A percentile compares a stretch with the other conserved stretches of the same genome.
Evolutionary conservation across 2,888 invertebrate genomes (phyloP).

Genomic region (Lasiommata megera): DNA sequence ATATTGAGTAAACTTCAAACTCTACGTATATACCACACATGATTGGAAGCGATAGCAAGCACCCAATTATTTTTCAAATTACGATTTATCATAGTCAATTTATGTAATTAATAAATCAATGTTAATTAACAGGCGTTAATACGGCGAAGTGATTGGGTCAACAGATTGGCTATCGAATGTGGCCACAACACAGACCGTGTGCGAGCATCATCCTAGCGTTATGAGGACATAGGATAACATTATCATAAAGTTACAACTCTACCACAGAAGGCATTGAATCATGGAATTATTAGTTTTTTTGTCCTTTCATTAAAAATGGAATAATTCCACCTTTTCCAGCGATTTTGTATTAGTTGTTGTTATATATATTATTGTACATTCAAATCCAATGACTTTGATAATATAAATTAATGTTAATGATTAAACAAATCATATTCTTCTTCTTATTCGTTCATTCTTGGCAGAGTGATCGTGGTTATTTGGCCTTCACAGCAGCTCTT

Average conservation of each 20-base stretch:
- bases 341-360: too few species aligned
- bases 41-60: neutral
- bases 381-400: too few species aligned
- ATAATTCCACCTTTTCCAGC: neutral
- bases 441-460: too few species aligned
- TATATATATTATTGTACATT: too few species aligned
- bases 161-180: neutral
- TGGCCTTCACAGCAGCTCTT: too few species aligned
- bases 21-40: too few species aligned
- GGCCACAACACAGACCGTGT: neutral
- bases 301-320: neutral
- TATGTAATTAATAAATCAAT: neutral
- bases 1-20: too few species aligned
- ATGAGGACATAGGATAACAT: neutral
- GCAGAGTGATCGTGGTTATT: too few species aligned
- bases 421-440: too few species aligned
- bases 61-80: neutral
- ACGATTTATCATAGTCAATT: neutral
- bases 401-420: too few species aligned
- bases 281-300: neutral
- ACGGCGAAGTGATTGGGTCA: neutral
- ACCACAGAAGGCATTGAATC: neutral
- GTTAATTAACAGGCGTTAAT: constrained; percentile 1
- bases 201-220: neutral
- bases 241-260: neutral